Conservation (phyloP, 2,888 invertebrate species). For the Prenolepis imparis region DNA sequence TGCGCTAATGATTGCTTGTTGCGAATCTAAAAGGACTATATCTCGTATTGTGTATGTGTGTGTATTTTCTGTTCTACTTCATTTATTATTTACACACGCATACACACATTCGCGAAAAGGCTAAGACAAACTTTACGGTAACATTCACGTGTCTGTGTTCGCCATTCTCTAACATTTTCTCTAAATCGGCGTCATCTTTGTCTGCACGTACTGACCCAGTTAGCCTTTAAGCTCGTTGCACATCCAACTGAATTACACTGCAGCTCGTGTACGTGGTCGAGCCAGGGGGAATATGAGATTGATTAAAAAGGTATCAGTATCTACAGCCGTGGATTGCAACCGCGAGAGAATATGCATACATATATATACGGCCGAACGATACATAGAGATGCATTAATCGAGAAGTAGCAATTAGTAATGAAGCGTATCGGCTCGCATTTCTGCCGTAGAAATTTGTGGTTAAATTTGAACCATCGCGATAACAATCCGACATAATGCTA, state of each 20-base stretch:
- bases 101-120: not conserved
- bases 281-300: constrained; percentile 61
- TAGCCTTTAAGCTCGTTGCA: constrained; percentile 67
- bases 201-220: constrained; percentile 58
- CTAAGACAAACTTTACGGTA: not conserved
- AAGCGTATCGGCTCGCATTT: not conserved
- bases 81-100: not conserved
- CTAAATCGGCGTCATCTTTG: constrained; percentile 31
- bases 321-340: constrained; percentile 22
- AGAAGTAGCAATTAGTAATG: not conserved
- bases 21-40: not conserved
- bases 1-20: not conserved
- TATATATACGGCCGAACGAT: not conserved
- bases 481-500: not conserved
- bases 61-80: not conserved
- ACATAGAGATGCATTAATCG: constrained; percentile 1
- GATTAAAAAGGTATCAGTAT: constrained; percentile 62
- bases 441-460: not conserved
- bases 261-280: constrained; percentile 14
- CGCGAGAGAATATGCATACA: not conserved
- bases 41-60: not conserved
- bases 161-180: constrained; percentile 18
- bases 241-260: constrained; percentile 64
- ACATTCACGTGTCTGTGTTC: not conserved
- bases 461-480: not conserved